phyloP scores from a whole-genome alignment of 1,140 invertebrate species.

The Microplitis demolitor region DNA sequence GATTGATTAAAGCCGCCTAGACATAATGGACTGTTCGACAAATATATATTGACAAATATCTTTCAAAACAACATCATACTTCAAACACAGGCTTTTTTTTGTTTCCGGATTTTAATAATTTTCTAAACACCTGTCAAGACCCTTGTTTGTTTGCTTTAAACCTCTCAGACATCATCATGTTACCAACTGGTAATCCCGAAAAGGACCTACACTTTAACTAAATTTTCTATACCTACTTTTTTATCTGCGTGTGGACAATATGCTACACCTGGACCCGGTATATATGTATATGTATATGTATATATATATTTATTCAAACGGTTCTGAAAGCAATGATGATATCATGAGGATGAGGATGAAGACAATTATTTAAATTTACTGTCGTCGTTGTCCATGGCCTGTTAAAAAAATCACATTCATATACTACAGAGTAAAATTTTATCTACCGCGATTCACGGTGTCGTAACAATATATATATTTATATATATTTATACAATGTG shows the following conservation, averaged over 20 bases:
- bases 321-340: not conserved
- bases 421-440: constrained; percentile 4
- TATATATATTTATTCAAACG: not conserved
- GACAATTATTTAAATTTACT: constrained; percentile 15
- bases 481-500: too few relatives aligned
- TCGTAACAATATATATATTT: not conserved
- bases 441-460: constrained; percentile 17
- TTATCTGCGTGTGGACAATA: not conserved
- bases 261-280: too few relatives aligned
- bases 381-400: constrained; percentile 3
- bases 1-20: too few relatives aligned
- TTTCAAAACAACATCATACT: too few relatives aligned
- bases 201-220: too few relatives aligned
- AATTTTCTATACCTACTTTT: not conserved
- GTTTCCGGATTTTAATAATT: not conserved
- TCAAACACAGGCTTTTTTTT: not conserved
- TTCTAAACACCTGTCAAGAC: constrained; percentile 13
- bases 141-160: constrained; percentile 13
- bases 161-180: not conserved
- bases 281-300: too few relatives aligned
- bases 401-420: constrained; percentile 4
- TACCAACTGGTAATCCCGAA: not conserved
- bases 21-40: not conserved
- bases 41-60: not conserved
- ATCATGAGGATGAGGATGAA: constrained; percentile 13